Base-by-base conservation (phyloP, 64 coral and sea anemone genomes). In the Stylophora pistillata region DNA sequence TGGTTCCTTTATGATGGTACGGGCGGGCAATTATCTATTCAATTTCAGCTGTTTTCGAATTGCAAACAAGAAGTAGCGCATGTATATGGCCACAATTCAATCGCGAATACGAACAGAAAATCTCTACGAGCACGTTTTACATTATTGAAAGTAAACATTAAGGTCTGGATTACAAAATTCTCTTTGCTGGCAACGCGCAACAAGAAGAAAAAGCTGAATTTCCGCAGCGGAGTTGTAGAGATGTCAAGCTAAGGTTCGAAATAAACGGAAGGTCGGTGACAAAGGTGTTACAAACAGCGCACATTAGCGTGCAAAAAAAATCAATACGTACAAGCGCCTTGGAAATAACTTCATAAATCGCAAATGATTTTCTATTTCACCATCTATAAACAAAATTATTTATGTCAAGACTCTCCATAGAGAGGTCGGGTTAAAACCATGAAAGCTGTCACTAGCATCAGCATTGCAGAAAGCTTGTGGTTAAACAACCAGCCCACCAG, bases 11-110 rank as follows among this genome's bases (percentile, higher is more conserved):
- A 64, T 15, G 20, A 53, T 23, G 31, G 62, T 56, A 62, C 64
- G 64, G 21, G n/a, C 64, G 64, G 21, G n/a, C 64, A 84, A 65
- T 84, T 25, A 70, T 33, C 61, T 7, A 69, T 84, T 84, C 13
- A 54, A 56, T 29, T 84, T 69, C 80, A 84, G 80, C 32, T 84
- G 80, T 84, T 69, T 84, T 84, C 15, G 53, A 70, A 70, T 84
- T 14, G 80, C 34, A 15, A 47, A 25, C 80, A 53, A 5, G n/a
- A 82, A 82, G 37, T 82, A 2, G 47, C 17, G 21, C 23, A 68
- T 68, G 64, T 10, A n/a, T 21, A 68, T 68, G 13, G 5, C 23
- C 64, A 68, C 64, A 68, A 27, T 25, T 68, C 61, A 9, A 64
- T 23, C 61, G 17, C 20, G 17, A 20, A 18, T 21, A 9, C 20